Conservation (phyloP, 1,140 invertebrate species). For the Cotesia typhae region DNA sequence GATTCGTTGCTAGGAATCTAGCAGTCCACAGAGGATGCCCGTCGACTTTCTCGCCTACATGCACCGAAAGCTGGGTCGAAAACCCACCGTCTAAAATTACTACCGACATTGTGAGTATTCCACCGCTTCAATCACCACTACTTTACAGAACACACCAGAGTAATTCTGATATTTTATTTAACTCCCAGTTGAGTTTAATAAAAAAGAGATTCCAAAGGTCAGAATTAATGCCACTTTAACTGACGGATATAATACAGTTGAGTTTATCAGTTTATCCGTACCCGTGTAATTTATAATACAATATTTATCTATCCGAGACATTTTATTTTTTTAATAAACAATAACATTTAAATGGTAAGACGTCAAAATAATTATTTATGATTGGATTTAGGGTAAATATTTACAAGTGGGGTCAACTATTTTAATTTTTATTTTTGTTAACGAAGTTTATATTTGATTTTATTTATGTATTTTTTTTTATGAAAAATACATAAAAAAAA, state of each 20-base stretch:
- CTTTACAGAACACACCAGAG: background rate
- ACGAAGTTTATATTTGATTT: too few species aligned
- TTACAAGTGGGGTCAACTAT: too few species aligned
- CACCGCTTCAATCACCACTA: background rate
- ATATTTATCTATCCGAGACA: too few species aligned
- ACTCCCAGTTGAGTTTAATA: background rate
- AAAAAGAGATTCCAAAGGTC: constrained; percentile 4
- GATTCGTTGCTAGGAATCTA: constrained; percentile 76
- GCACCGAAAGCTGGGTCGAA: constrained; percentile 79
- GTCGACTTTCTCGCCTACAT: constrained; percentile 76
- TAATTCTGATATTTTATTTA: background rate
- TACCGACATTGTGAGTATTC: constrained; percentile 51
- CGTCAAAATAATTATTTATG: constrained; percentile 1
- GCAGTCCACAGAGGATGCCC: constrained; percentile 87
- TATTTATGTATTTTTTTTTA: too few species aligned
- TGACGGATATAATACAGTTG: background rate
- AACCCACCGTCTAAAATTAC: constrained; percentile 83
- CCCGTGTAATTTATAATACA: too few species aligned
- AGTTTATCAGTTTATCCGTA: too few species aligned
- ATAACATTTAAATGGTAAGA: background rate
- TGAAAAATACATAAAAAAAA: too few species aligned
- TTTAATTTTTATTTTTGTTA: too few species aligned
- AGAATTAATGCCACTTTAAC: background rate
- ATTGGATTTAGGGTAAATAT: background rate
- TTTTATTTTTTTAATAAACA: background rate